Conservation (phyloP, 2,113 vertebrate species). For the Thamnophis sirtalis region DNA sequence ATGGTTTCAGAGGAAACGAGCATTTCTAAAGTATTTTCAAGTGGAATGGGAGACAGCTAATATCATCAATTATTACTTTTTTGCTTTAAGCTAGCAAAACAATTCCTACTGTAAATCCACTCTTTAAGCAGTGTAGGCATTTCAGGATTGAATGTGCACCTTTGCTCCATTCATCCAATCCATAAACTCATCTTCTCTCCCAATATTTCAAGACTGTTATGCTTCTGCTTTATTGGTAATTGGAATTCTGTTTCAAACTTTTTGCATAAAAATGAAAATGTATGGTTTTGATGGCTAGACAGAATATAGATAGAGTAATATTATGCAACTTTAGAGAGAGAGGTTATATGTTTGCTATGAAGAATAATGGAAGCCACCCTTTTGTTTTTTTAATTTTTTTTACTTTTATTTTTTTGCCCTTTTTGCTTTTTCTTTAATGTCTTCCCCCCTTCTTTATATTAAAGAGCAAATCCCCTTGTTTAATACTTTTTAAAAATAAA, state of each 20-base stretch:
- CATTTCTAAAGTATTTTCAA: too few relatives aligned
- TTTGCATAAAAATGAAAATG: not conserved
- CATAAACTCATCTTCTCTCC: not conserved
- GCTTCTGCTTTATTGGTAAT: not conserved
- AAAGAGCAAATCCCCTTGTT: not conserved
- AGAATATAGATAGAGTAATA: not conserved
- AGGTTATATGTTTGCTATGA: not conserved
- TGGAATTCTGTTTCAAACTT: not conserved
- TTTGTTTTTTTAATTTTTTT: not conserved
- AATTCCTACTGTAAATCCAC: not conserved
- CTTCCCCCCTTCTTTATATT: not conserved
- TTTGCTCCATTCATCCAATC: not conserved
- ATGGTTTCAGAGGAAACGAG: too few relatives aligned
- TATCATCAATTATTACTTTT: not conserved
- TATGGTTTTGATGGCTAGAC: not conserved
- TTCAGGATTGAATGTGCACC: not conserved
- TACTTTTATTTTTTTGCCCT: not conserved
- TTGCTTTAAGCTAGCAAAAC: not conserved
- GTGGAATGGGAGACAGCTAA: too few relatives aligned
- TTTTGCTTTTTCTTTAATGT: not conserved
- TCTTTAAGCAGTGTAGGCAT: not conserved
- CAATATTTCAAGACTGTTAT: not conserved
- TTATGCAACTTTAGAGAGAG: not conserved
- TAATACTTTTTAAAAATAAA: not conserved
- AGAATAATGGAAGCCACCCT: not conserved